Percentiles rank a stretch among this genome's conserved stretches.
These are phyloP conservation scores for Argyra leucocephala DNA, from an alignment of 2,888 invertebrate genomes.

Conservation along the genomic window DNA sequence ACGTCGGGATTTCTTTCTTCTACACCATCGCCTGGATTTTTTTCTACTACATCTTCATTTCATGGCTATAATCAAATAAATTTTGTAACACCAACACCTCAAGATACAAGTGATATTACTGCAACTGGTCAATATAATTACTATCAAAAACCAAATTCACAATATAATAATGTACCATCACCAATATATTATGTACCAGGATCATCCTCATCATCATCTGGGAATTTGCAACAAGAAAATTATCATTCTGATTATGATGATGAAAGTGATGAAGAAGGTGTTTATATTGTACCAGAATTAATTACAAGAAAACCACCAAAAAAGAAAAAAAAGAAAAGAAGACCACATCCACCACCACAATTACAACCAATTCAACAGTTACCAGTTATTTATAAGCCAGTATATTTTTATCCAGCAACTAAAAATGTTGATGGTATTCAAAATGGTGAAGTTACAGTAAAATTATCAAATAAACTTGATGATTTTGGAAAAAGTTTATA, in stretches of 20 bases:
- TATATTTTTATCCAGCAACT: not conserved
- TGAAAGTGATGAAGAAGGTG: not conserved
- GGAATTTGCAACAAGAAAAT: not conserved
- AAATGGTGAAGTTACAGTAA: not conserved
- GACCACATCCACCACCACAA: not conserved
- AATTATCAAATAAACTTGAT: not conserved
- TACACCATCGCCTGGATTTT: not conserved
- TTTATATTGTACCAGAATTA: not conserved
- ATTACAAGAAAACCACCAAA: not conserved
- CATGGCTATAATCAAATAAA: not conserved
- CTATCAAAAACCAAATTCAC: not conserved
- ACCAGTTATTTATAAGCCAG: not conserved
- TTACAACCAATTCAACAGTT: not conserved
- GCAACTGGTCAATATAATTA: not conserved
- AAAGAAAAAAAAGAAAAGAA: not conserved
- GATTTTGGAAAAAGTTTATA: no score
- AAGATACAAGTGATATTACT: not conserved
- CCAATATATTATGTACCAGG: not conserved
- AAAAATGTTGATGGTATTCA: no score
- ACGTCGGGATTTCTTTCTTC: no score
- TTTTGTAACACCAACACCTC: not conserved
- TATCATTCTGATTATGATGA: not conserved
- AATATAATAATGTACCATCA: not conserved
- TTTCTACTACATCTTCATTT: not conserved
- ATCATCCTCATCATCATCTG: not conserved